Base-by-base conservation (phyloP, 2,888 invertebrate species). In the Pecten maximus region DNA sequence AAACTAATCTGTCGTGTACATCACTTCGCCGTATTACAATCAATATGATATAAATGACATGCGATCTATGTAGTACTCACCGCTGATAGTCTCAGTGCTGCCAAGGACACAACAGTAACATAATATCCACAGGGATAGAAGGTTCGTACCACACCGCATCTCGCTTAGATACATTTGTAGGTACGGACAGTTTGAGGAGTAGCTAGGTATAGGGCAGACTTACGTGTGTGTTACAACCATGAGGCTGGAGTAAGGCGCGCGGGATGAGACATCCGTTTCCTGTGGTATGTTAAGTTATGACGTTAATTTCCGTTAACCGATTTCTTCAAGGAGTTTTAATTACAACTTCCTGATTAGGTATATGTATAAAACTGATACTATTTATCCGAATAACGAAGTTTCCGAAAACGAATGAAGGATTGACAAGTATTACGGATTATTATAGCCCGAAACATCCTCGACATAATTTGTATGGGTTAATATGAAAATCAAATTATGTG, bases 201-300 rank as follows among this genome's bases (percentile, higher is more conserved):
- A 74, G 74, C 35, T 28, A 74, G 74, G 74, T 74, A 74, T 74
- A 74, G 74, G 74, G 74, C 74, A 28, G 4, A 74, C 74, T 74
- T 74, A 74, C 74, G 35, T 23, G 74, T 74, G 35, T 74, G 74
- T 74, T 74, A 74, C 74, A 23, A 35, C 28, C 74, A 35, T 74
- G 35, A 28, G 74, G 74, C 74, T 74, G 74, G 6, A 74, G 74
- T 74, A 74, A 28, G 35, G 74, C 74, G 74, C 28, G 74, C 74
- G 74, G 74, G 74, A 74, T 74, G 74, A 74, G 74, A 35, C 16
- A 74, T 74, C 74, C 74, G 74, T 74, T 74, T 74, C 74, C 74
- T 74, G 74, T 74, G 74, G 74, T 74, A 74, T 74, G 74, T 74
- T 28, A 74, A 74, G 35, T 74, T 74, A 35, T 74, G 74, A 28